These are phyloP conservation scores for Notarius quadriscutis DNA, from an alignment of 2,113 vertebrate genomes.

Conservation along the genomic window DNA sequence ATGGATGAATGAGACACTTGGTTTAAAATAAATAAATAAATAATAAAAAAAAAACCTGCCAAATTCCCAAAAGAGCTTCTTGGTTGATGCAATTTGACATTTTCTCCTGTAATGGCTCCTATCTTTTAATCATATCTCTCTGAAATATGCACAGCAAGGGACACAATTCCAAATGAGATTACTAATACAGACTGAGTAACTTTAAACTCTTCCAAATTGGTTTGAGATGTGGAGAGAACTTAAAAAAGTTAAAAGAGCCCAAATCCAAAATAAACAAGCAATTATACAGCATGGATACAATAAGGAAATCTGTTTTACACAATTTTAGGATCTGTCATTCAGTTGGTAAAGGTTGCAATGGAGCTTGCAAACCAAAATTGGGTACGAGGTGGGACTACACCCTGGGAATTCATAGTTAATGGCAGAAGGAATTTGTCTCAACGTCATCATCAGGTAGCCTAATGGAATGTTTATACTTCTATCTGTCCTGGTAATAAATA, in stretches of 20 bases:
- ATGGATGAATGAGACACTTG: slow-evolving; percentile 39
- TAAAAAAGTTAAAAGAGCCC: not conserved
- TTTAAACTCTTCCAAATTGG: not conserved
- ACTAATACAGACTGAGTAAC: slow-evolving; percentile 26
- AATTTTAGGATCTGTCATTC: not conserved
- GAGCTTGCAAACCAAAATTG: not conserved
- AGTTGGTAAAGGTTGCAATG: not conserved
- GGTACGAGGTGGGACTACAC: not conserved
- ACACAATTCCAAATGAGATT: slow-evolving; percentile 35
- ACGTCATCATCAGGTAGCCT: not conserved
- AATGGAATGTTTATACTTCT: not conserved
- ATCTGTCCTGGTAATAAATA: not conserved
- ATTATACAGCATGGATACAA: not conserved
- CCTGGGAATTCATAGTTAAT: not conserved
- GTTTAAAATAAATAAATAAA: not conserved
- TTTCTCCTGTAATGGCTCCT: slow-evolving; percentile 49
- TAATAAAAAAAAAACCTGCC: slow-evolving; percentile 48
- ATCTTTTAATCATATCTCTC: slow-evolving; percentile 57
- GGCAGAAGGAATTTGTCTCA: not conserved
- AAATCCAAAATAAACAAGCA: slow-evolving; percentile 1
- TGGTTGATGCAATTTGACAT: slow-evolving; percentile 63
- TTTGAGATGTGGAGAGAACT: not conserved
- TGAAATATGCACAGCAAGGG: slow-evolving; percentile 47
- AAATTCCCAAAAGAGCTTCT: slow-evolving; percentile 48
- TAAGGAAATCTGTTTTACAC: not conserved